These are phyloP conservation scores for Columbina picui DNA, from an alignment of 2,113 vertebrate genomes.

Conservation along the genomic window DNA sequence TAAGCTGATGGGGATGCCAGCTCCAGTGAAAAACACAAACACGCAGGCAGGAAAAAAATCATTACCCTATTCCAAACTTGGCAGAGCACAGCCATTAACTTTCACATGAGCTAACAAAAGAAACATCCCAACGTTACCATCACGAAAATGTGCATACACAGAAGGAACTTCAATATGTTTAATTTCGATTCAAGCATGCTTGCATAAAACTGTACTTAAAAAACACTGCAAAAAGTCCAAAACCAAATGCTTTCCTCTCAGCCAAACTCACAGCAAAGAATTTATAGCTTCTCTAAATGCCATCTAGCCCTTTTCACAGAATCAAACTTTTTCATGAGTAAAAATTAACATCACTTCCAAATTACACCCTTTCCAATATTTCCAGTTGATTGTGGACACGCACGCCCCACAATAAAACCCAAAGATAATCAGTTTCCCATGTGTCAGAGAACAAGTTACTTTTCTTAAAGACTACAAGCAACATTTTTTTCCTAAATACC, in stretches of 20 bases:
- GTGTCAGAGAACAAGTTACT: slow-evolving; percentile 40
- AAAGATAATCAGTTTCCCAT: slow-evolving; percentile 58
- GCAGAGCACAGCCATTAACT: slow-evolving; percentile 50
- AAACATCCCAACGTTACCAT: slow-evolving; percentile 61
- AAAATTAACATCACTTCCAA: slow-evolving; percentile 51
- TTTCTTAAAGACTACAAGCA: slow-evolving; percentile 38
- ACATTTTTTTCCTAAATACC: slow-evolving; percentile 45
- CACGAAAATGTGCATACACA: slow-evolving; percentile 29
- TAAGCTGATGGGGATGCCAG: slow-evolving; percentile 50
- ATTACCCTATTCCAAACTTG: slow-evolving; percentile 64
- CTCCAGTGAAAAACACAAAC: slow-evolving; percentile 59
- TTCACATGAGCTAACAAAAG: slow-evolving; percentile 74
- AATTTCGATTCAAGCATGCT: slow-evolving; percentile 69
- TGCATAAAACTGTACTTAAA: slow-evolving; percentile 67
- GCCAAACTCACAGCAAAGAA: slow-evolving; percentile 33
- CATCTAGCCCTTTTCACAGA: slow-evolving; percentile 29
- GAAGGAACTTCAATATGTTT: slow-evolving; percentile 62
- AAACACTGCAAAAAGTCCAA: slow-evolving; percentile 62
- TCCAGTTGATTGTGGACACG: slow-evolving; percentile 8
- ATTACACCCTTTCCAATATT: slow-evolving; percentile 35
- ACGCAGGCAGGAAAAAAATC: slow-evolving; percentile 43
- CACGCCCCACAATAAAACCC: neutral
- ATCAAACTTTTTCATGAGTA: slow-evolving; percentile 22
- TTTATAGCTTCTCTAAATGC: slow-evolving; percentile 51
- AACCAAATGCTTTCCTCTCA: slow-evolving; percentile 66